phyloP scores from a whole-genome alignment of 2,113 vertebrate species.

The Tychaedon coryphoeus region DNA sequence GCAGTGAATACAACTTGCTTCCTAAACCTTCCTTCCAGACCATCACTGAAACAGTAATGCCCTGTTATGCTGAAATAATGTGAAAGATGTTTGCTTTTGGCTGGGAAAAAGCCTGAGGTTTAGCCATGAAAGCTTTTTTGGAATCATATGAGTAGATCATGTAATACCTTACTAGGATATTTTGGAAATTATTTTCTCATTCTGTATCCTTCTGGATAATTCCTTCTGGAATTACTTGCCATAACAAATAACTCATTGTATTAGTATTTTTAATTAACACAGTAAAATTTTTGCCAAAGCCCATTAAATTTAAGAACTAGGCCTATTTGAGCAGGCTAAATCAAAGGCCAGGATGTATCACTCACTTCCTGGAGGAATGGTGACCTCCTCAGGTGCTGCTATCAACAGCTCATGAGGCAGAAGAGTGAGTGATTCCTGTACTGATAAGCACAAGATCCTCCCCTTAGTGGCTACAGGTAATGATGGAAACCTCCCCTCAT shows the following conservation, averaged over 20 bases:
- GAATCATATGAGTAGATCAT: accelerated
- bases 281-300: neutral
- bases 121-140: neutral
- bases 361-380: neutral
- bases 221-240: neutral
- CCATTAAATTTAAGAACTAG: neutral
- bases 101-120: neutral
- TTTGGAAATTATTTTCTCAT: neutral
- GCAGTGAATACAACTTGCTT: neutral
- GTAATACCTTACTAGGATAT: neutral
- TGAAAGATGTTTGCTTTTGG: neutral
- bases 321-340: neutral
- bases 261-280: neutral
- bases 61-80: neutral
- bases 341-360: neutral
- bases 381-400: neutral
- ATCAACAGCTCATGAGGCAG: neutral
- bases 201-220: neutral
- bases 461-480: neutral
- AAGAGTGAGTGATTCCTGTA: neutral
- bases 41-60: neutral
- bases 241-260: neutral
- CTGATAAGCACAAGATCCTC: neutral
- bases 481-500: neutral
- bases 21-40: neutral